A percentile compares a stretch with the other conserved stretches of the same genome.
phyloP scores from a whole-genome alignment of 2,797 vertebrate genomes.

The Astyanax mexicanus region DNA sequence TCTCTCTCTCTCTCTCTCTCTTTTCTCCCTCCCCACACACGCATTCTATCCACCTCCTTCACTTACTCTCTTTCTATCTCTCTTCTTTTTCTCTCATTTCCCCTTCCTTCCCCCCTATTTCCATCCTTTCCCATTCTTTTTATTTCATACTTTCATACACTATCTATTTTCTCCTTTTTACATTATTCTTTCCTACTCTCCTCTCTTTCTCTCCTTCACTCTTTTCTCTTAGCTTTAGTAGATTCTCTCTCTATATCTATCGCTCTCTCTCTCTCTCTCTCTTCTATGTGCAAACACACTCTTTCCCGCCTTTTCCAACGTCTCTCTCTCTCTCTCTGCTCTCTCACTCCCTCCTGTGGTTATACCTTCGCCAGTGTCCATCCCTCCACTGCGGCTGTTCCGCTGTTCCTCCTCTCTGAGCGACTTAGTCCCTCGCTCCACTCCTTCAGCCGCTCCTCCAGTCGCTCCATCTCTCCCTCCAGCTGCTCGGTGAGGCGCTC shows the following conservation, averaged over 20 bases:
- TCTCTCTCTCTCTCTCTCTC: no score
- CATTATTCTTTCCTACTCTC: no score
- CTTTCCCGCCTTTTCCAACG: conserved; percentile 47
- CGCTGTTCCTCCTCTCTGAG: conserved; percentile 84
- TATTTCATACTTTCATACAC: no score
- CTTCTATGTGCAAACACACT: no score
- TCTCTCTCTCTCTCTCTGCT: conserved; percentile 13
- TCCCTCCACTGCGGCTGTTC: conserved; percentile 85
- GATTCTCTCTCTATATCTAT: not conserved
- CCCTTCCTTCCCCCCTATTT: conserved; percentile 54
- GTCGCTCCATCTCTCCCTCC: conserved; percentile 81
- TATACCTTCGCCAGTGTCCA: conserved; percentile 92
- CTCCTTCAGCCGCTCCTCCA: conserved; percentile 79
- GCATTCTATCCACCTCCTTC: no score
- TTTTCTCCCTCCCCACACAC: no score
- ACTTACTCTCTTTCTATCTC: no score
- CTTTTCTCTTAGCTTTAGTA: no score
- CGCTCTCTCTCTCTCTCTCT: conserved; percentile 65
- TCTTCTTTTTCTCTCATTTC: conserved; percentile 59
- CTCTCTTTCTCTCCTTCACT: no score
- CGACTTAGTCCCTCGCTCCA: conserved; percentile 83
- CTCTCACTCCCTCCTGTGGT: conserved; percentile 41
- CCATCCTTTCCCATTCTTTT: conserved; percentile 41
- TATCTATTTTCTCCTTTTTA: no score
- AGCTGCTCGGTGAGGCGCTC: conserved; percentile 76